Percentiles rank a stretch among this genome's conserved stretches.
phyloP scores from a whole-genome alignment of 2,888 invertebrate species.

The Apotomis capreana region DNA sequence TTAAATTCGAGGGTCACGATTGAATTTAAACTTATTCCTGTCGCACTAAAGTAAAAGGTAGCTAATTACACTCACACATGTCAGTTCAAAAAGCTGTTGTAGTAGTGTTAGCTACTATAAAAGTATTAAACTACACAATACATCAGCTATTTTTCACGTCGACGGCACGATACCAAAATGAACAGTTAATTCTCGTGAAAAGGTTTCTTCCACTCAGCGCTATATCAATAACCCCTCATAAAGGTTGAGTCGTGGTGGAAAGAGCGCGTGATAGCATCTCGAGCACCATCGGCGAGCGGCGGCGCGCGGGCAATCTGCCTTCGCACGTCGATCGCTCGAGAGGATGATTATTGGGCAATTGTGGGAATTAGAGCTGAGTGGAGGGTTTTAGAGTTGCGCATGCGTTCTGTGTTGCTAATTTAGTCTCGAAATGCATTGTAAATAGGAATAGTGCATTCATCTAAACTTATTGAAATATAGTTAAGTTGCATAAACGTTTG shows the following conservation, averaged over 20 bases:
- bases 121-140: neutral
- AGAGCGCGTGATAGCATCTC: conserved; percentile 69
- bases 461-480: neutral
- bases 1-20: too few relatives aligned
- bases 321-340: conserved; percentile 60
- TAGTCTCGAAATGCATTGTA: neutral
- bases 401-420: neutral
- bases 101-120: too few relatives aligned
- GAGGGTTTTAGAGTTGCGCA: conserved; percentile 22
- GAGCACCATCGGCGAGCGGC: conserved; percentile 62
- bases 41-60: too few relatives aligned
- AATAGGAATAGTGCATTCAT: too few relatives aligned
- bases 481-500: neutral
- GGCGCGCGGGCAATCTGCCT: conserved; percentile 76
- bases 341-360: conserved; percentile 51
- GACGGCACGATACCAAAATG: neutral
- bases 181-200: conserved; percentile 44
- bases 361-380: conserved; percentile 46
- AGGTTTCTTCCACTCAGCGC: conserved; percentile 64
- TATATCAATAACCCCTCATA: conserved; percentile 71
- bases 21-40: too few relatives aligned
- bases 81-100: too few relatives aligned
- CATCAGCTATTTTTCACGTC: neutral
- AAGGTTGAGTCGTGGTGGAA: conserved; percentile 63
- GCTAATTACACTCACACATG: too few relatives aligned